A percentile compares a stretch with the other conserved stretches of the same genome.
Conservation (phyloP, 2,888 invertebrate species). For the Spodoptera exigua region DNA sequence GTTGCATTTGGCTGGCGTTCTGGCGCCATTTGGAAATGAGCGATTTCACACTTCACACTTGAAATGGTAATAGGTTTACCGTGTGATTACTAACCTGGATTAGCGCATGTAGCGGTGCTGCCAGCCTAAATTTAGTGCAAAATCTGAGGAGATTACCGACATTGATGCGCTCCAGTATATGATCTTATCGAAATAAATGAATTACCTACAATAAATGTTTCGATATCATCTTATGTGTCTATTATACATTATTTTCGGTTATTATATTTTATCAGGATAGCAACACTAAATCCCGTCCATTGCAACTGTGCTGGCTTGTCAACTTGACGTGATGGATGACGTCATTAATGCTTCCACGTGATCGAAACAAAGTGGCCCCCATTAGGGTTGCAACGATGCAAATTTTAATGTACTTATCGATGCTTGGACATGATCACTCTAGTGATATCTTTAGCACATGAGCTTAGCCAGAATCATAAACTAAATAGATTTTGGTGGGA, state of each 20-base stretch:
- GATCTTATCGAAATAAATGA: slow-evolving; percentile 30
- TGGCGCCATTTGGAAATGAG: slow-evolving; percentile 62
- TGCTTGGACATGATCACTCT: slow-evolving; percentile 23
- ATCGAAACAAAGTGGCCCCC: slow-evolving; percentile 75
- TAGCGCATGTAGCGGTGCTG: slow-evolving; percentile 59
- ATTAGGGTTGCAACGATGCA: slow-evolving; percentile 67
- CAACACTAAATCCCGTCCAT: slow-evolving; percentile 65
- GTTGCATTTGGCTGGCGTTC: slow-evolving; percentile 58
- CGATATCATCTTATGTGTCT: too few relatives aligned
- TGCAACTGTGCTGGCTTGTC: slow-evolving; percentile 78
- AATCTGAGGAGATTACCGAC: slow-evolving; percentile 50
- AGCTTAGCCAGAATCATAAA: slow-evolving; percentile 58
- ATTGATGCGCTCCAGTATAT: slow-evolving; percentile 33
- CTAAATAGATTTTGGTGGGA: slow-evolving; percentile 73
- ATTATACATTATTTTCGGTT: too few relatives aligned
- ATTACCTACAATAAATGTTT: slow-evolving; percentile 30
- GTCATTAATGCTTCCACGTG: slow-evolving; percentile 77
- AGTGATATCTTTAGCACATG: slow-evolving; percentile 48
- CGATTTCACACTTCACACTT: slow-evolving; percentile 76
- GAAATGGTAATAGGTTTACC: slow-evolving; percentile 74
- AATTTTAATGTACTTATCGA: slow-evolving; percentile 40
- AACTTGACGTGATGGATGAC: slow-evolving; percentile 81
- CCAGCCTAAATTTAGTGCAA: slow-evolving; percentile 59
- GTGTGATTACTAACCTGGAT: slow-evolving; percentile 77
- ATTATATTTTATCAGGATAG: slow-evolving; percentile 39